Percentiles rank a stretch among this genome's conserved stretches.
These are phyloP conservation scores for Aspidiotus destructor DNA, from an alignment of 2,888 invertebrate genomes.

Conservation along the genomic window DNA sequence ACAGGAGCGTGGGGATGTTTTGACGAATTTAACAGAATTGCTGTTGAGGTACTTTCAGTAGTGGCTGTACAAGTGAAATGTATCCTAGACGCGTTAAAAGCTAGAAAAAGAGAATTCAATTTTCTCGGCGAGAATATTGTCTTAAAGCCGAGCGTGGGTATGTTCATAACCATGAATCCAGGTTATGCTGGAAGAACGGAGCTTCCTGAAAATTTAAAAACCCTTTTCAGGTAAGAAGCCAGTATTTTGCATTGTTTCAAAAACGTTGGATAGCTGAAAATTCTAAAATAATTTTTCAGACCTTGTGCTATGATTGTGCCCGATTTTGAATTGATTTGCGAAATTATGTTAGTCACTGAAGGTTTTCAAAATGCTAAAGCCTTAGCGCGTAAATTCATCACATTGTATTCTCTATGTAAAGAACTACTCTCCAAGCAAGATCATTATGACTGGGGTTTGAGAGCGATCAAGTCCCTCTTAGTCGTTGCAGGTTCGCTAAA, in stretches of 20 bases:
- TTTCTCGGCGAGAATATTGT: conserved; percentile 75
- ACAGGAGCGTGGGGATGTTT: conserved; percentile 96
- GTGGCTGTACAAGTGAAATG: conserved; percentile 87
- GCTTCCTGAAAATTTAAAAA: conserved; percentile 66
- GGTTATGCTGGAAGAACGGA: conserved; percentile 89
- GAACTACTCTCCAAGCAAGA: conserved; percentile 89
- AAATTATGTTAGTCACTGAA: conserved; percentile 94
- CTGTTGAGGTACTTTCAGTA: conserved; percentile 88
- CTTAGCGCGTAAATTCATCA: conserved; percentile 86
- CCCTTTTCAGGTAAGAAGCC: conserved; percentile 45
- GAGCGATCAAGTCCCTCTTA: conserved; percentile 90
- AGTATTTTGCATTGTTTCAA: background rate
- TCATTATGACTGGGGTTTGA: conserved; percentile 92
- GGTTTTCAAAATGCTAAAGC: conserved; percentile 87
- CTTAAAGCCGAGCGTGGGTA: conserved; percentile 67
- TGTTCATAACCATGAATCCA: conserved; percentile 95
- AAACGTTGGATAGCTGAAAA: background rate
- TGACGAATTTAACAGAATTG: conserved; percentile 91
- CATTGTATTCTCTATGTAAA: conserved; percentile 77
- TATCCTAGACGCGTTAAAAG: conserved; percentile 77
- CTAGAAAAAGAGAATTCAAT: conserved; percentile 65
- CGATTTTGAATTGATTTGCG: conserved; percentile 89
- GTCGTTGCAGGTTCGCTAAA: conserved; percentile 89
- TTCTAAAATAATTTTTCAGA: conserved; percentile 45
- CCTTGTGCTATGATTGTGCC: conserved; percentile 98